Conservation (phyloP, 2,113 vertebrate genomes). For the Nothoprocta perdicaria region DNA sequence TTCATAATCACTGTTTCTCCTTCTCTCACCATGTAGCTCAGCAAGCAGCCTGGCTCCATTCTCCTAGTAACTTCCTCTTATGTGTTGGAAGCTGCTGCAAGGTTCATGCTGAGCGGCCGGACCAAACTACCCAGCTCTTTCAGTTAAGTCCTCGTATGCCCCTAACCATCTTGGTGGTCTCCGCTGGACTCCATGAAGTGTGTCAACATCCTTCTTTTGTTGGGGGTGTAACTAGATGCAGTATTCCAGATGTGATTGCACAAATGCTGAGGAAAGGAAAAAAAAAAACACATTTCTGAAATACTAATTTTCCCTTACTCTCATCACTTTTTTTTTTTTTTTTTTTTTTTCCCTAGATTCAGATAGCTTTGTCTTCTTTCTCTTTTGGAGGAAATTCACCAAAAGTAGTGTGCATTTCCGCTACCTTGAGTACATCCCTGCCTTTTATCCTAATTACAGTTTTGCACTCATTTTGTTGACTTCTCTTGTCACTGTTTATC, state of each 20-base stretch:
- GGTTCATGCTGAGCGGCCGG: neutral
- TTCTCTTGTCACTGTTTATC: neutral
- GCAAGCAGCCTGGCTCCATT: neutral
- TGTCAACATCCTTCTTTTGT: slow-evolving; percentile 40
- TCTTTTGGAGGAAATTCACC: neutral
- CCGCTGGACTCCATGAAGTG: neutral
- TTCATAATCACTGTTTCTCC: neutral
- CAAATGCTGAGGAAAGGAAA: fast-evolving
- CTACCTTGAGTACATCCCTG: neutral
- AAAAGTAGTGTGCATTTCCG: neutral
- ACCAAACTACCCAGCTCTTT: neutral
- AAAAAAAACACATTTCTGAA: neutral
- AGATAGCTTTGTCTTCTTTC: neutral
- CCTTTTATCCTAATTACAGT: neutral
- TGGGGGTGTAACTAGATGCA: neutral
- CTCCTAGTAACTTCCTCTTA: neutral
- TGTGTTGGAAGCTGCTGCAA: neutral
- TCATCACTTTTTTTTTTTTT: neutral
- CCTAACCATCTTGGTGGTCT: slow-evolving; percentile 12
- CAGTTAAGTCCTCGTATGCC: neutral
- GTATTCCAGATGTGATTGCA: neutral
- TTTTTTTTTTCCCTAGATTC: neutral
- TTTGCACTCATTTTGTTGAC: neutral
- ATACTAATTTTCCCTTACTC: neutral
- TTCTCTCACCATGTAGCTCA: neutral